Evolutionary conservation across 53 echinoderm and acorn worm species (phyloP), one percentile per base, ranked within the genome.

Genomic region (Mesocentrotus franciscanus): DNA sequence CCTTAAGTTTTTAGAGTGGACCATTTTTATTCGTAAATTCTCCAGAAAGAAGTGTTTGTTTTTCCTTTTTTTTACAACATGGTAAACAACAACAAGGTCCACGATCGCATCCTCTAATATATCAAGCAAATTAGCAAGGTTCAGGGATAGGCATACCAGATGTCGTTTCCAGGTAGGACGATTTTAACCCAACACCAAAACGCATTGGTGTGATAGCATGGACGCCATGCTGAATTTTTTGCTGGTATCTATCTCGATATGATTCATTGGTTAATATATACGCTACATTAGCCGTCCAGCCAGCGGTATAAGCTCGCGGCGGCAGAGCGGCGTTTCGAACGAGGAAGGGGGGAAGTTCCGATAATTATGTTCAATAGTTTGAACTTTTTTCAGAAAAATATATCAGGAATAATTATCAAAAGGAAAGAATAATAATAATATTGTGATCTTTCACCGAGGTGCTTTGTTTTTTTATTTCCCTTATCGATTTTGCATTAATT

Each of bases 191-290:
- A 57, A 59, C 87, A 87, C 87, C n/a, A 58, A 87, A 10, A 58
- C 12, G 27, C 87, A 58, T 87, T n/a, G 10, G 58, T 87, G 29
- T 59, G 56, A 87, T 27, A 29, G n/a, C 39, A 35, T 26, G 87
- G 56, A 55, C 59, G 87, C 87, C 87, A 26, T 59, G 29, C n/a
- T 18, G 81, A 36, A 22, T 81, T 87, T 75, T 75, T 87, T 87
- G 59, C 58, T 87, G 87, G 87, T 87, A 87, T 87, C 8, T 57
- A 0, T n/a, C 26, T 6, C 12, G 87, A 13, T 13, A 58, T 87
- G 87, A 87, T 58, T 87, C 87, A 87, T 87, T 87, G 58, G 58
- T 27, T 39, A 87, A 87, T n/a, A 58, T 87, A 56, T 87, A 87
- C 87, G 87, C n/a, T 57, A 58, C 87, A 58, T 87, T 87, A 87